Conservation (phyloP, 2,888 invertebrate species). For the Molanna angustata region DNA sequence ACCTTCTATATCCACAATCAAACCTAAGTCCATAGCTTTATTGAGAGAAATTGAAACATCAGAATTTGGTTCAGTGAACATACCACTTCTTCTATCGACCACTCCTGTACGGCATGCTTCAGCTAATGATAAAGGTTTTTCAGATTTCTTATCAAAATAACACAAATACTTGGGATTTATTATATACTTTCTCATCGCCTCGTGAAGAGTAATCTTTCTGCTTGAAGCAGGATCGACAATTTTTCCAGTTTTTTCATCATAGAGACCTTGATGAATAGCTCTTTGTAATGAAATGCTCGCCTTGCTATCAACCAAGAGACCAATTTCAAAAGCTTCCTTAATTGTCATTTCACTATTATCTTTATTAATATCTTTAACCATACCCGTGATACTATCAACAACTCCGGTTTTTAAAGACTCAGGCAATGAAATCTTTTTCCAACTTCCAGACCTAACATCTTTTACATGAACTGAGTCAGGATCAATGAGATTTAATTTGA, state of each 20-base stretch:
- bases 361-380: slow-evolving; percentile 66
- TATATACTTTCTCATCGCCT: slow-evolving; percentile 76
- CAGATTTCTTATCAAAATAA: slow-evolving; percentile 74
- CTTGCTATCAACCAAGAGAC: slow-evolving; percentile 76
- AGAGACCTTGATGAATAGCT: slow-evolving; percentile 82
- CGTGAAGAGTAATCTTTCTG: slow-evolving; percentile 76
- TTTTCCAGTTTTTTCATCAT: slow-evolving; percentile 77
- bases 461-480: slow-evolving; percentile 80
- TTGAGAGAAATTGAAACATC: slow-evolving; percentile 64
- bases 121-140: slow-evolving; percentile 67
- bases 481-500: slow-evolving; percentile 78
- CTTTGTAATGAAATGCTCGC: slow-evolving; percentile 80
- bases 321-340: slow-evolving; percentile 74
- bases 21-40: slow-evolving; percentile 72
- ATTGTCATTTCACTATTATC: slow-evolving; percentile 67
- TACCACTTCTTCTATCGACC: slow-evolving; percentile 76
- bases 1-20: slow-evolving; percentile 84
- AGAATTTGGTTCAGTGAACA: slow-evolving; percentile 70
- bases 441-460: slow-evolving; percentile 71
- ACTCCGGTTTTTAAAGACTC: slow-evolving; percentile 76
- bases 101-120: slow-evolving; percentile 80
- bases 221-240: slow-evolving; percentile 78
- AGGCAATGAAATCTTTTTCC: slow-evolving; percentile 73
- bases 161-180: slow-evolving; percentile 79
- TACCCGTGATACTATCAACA: slow-evolving; percentile 68